A percentile compares a stretch with the other conserved stretches of the same genome.
phyloP scores from a whole-genome alignment of 1,140 invertebrate species.

The Zaprionus inermis region DNA sequence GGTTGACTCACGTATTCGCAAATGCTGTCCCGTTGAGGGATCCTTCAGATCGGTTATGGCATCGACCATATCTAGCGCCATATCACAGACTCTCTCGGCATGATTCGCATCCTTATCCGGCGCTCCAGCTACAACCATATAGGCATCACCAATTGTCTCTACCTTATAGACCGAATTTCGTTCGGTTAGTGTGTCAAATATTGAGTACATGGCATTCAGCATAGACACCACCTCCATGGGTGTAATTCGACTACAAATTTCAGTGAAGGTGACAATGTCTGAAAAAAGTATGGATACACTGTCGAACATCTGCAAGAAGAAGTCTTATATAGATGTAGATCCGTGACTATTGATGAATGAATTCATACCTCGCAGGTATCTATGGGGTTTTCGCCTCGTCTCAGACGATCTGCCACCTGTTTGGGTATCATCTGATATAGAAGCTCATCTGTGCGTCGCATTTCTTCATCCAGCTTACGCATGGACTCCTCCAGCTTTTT shows the following conservation, averaged over 20 bases:
- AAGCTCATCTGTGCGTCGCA: slow-evolving; percentile 97
- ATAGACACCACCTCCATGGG: slow-evolving; percentile 99
- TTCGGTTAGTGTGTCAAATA: slow-evolving; percentile 96
- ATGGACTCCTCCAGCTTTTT: slow-evolving; percentile 98
- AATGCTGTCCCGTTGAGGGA: slow-evolving; percentile 94
- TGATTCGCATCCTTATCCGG: slow-evolving; percentile 95
- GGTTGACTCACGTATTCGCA: slow-evolving; percentile 89
- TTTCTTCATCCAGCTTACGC: slow-evolving; percentile 97
- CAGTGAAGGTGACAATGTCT: slow-evolving; percentile 98
- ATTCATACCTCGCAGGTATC: slow-evolving; percentile 95
- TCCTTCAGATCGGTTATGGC: slow-evolving; percentile 95
- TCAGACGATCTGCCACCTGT: slow-evolving; percentile 95
- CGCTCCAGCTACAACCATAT: slow-evolving; percentile 98
- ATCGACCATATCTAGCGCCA: slow-evolving; percentile 98
- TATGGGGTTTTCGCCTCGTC: slow-evolving; percentile 96
- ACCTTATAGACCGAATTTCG: slow-evolving; percentile 98
- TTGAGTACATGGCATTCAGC: slow-evolving; percentile 97
- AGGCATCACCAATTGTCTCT: slow-evolving; percentile 98
- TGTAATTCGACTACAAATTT: slow-evolving; percentile 96
- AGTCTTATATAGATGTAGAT: not conserved
- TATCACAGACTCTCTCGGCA: slow-evolving; percentile 96
- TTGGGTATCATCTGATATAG: slow-evolving; percentile 99
- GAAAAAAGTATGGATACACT: slow-evolving; percentile 97
- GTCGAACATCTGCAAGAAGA: slow-evolving; percentile 91
- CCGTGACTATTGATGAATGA: too few species aligned